These are phyloP conservation scores for Macrobrachium rosenbergii DNA, from an alignment of 1,140 invertebrate species.

Conservation along the genomic window DNA sequence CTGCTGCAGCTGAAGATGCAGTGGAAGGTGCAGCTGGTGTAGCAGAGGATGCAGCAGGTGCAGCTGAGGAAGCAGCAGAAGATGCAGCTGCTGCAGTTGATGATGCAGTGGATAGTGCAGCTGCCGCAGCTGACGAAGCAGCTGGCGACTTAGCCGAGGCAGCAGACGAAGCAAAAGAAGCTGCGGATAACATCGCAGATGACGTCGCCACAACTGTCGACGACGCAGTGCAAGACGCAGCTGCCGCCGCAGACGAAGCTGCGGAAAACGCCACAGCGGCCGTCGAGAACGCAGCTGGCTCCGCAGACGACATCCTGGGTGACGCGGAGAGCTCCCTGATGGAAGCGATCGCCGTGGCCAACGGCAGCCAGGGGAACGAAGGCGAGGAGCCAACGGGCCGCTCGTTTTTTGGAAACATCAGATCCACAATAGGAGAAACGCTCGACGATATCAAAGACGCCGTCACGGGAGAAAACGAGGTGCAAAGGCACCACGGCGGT, in stretches of 20 bases:
- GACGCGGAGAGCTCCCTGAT: too few species aligned
- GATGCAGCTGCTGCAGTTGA: slow-evolving; percentile 11
- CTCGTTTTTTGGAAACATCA: neutral
- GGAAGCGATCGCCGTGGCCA: neutral
- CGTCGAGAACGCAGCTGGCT: neutral
- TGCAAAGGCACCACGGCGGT: neutral
- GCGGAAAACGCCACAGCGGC: neutral
- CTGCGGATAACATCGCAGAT: neutral
- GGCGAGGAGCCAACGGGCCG: neutral
- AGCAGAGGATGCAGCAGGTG: neutral
- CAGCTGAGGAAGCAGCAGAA: slow-evolving; percentile 6
- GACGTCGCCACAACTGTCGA: neutral
- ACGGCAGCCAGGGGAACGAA: neutral
- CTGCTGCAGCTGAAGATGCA: neutral
- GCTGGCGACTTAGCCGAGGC: neutral
- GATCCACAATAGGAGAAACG: neutral
- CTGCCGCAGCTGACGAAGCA: neutral
- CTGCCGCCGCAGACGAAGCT: neutral
- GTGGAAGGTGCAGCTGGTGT: neutral
- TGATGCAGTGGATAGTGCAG: slow-evolving; percentile 1
- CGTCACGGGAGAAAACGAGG: neutral
- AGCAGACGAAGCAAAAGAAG: neutral
- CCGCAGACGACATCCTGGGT: too few species aligned
- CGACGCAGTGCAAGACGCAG: neutral
- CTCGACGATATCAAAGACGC: neutral